phyloP scores from a whole-genome alignment of 2,113 vertebrate genomes.

The Elephas maximus region DNA sequence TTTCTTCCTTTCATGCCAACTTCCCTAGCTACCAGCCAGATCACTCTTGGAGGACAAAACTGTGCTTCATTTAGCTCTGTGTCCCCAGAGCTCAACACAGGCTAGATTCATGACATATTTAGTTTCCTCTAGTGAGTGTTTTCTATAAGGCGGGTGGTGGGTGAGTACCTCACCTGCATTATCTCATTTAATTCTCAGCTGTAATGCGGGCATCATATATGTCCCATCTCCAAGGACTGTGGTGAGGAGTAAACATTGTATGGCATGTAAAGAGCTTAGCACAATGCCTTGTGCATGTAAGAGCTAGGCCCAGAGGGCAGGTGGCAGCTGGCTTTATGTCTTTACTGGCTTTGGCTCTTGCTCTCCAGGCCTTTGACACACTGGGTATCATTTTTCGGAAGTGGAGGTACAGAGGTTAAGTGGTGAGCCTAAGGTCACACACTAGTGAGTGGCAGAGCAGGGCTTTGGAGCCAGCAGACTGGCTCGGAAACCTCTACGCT shows the following conservation, averaged over 20 bases:
- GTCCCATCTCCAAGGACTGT: not conserved
- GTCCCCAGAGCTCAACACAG: no score
- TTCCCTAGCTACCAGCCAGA: rapidly evolving
- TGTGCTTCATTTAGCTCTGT: no score
- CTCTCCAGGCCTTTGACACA: not conserved
- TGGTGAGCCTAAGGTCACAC: rapidly evolving
- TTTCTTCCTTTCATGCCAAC: not conserved
- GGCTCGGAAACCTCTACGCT: not conserved
- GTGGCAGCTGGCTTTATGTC: not conserved
- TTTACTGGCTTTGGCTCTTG: not conserved
- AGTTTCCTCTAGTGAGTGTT: not conserved
- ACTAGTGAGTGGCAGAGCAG: not conserved
- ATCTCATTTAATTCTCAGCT: not conserved
- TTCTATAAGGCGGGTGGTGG: not conserved
- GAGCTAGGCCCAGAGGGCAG: no score
- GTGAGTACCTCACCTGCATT: not conserved
- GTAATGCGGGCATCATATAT: rapidly evolving
- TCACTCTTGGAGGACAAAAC: not conserved
- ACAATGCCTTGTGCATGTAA: rapidly evolving
- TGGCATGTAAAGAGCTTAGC: not conserved
- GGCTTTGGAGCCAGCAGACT: not conserved
- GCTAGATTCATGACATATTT: rapidly evolving
- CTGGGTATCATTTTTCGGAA: not conserved
- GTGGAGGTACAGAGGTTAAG: not conserved
- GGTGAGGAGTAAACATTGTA: rapidly evolving